A percentile compares a stretch with the other conserved stretches of the same genome.
Conservation (phyloP, 2,888 invertebrate genomes). For the Muscina levida region DNA sequence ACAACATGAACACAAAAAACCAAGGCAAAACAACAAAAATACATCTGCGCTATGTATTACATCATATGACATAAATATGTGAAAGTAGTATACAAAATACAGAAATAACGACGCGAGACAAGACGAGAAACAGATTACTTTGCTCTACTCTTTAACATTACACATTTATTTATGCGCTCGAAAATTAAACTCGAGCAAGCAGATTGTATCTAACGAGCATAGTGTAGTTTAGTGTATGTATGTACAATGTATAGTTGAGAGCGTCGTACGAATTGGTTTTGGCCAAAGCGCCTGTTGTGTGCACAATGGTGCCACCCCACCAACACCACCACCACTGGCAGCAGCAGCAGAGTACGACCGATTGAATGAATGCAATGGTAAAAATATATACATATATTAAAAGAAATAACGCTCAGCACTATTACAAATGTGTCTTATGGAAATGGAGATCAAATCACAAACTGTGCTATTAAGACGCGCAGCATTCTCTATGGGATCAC, state of each 20-base stretch:
- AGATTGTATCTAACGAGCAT: not conserved
- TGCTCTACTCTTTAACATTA: not conserved
- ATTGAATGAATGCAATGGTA: not conserved
- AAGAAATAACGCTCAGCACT: not conserved
- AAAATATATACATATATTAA: no score
- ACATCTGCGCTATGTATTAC: constrained; percentile 62
- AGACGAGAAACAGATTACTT: constrained; percentile 31
- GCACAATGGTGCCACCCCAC: no score
- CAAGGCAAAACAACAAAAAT: constrained; percentile 16
- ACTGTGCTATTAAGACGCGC: no score
- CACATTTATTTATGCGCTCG: no score
- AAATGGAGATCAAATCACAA: not conserved
- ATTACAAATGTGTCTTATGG: constrained; percentile 1
- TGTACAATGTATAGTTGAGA: not conserved
- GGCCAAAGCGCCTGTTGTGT: not conserved
- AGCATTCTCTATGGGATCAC: no score
- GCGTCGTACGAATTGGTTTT: not conserved
- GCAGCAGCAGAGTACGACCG: no score
- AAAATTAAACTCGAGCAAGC: no score
- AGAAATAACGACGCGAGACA: constrained; percentile 6
- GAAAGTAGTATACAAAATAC: constrained; percentile 52
- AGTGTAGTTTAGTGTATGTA: no score
- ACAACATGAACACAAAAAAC: not conserved
- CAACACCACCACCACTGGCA: no score
- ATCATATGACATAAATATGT: constrained; percentile 65